Conservation (phyloP, 1,140 invertebrate genomes). For the Pachyrhynchus sulphureomaculatus region DNA sequence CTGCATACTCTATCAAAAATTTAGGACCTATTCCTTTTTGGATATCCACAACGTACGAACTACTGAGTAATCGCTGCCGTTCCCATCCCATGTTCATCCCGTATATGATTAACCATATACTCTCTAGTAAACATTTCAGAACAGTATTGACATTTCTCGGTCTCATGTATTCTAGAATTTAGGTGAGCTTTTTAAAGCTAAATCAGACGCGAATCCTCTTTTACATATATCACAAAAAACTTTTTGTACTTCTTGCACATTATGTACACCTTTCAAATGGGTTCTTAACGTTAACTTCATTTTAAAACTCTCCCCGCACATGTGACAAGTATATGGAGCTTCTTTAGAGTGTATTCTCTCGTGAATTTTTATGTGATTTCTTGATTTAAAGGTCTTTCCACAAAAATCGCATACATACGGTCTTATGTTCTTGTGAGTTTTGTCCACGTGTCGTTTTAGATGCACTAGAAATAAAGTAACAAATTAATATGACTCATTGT, state of each 20-base stretch:
- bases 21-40: no score
- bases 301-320: constrained; percentile 18
- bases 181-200: constrained; percentile 12
- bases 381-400: constrained; percentile 10
- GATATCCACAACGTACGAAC: neutral
- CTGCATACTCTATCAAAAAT: neutral
- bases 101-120: constrained; percentile 10
- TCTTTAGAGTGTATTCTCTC: constrained; percentile 17
- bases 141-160: constrained; percentile 17
- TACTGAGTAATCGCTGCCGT: no score
- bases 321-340: constrained; percentile 10
- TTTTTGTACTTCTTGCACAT: constrained; percentile 12
- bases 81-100: neutral
- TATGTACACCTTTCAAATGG: constrained; percentile 11
- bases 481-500: no score
- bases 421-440: constrained; percentile 13
- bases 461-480: constrained; percentile 8
- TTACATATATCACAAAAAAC: constrained; percentile 17
- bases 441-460: constrained; percentile 11
- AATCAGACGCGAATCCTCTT: constrained; percentile 8
- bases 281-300: constrained; percentile 13
- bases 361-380: constrained; percentile 17
- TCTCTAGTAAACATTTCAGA: constrained; percentile 16
- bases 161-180: constrained; percentile 16
- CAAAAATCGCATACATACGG: constrained; percentile 17